These are phyloP conservation scores for Aphodius sticticus DNA, from an alignment of 2,888 invertebrate species.

Conservation along the genomic window DNA sequence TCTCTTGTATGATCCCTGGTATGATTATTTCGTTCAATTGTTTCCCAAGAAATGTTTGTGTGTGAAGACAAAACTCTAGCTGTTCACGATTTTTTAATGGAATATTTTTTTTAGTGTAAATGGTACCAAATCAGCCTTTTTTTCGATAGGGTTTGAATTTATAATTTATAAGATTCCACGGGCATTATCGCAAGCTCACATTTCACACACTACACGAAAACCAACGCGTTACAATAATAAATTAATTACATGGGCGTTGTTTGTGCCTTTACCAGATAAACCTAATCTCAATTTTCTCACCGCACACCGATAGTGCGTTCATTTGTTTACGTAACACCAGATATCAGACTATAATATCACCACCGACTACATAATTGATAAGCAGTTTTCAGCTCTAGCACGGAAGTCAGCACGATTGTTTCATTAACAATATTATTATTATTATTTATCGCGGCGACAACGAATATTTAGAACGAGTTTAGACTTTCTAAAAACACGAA, in stretches of 20 bases:
- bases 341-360: background rate
- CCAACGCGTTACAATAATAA: background rate
- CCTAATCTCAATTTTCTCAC: background rate
- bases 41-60: too few species aligned
- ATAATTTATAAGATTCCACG: too few species aligned
- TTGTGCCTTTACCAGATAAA: background rate
- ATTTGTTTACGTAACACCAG: background rate
- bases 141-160: too few species aligned
- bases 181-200: too few species aligned
- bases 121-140: too few species aligned
- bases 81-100: too few species aligned
- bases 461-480: background rate
- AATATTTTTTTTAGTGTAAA: too few species aligned
- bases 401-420: background rate
- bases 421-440: background rate
- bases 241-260: background rate
- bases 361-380: background rate
- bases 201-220: background rate
- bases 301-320: background rate
- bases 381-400: background rate
- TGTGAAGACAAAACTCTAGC: too few species aligned
- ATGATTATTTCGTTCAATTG: too few species aligned
- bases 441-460: background rate
- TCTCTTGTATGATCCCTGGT: too few species aligned
- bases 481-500: background rate